These are phyloP conservation scores for Biston betularia DNA, from an alignment of 2,888 invertebrate species.

Conservation along the genomic window DNA sequence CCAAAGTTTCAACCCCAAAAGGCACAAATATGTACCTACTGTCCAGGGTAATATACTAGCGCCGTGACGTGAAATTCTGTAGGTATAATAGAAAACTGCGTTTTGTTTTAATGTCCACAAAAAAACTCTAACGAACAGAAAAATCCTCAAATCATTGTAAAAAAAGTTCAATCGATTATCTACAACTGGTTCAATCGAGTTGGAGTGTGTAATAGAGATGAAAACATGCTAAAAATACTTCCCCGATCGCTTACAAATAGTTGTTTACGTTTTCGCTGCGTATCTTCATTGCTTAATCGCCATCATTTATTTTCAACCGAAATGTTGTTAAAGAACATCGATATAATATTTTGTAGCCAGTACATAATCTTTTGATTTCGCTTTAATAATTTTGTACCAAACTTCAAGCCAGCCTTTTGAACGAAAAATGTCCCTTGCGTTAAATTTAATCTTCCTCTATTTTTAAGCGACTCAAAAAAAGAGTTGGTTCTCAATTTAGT, in stretches of 20 bases:
- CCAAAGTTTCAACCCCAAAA: no score
- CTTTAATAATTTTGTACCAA: not conserved
- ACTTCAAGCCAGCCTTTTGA: not conserved
- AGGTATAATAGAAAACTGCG: no score
- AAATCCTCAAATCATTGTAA: not conserved
- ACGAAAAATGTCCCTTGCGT: no score
- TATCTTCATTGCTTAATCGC: slow-evolving; percentile 33
- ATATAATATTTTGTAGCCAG: slow-evolving; percentile 5
- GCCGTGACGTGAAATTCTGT: no score
- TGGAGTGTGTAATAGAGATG: not conserved
- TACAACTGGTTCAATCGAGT: not conserved
- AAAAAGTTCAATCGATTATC: not conserved
- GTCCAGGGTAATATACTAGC: no score
- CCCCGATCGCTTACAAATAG: slow-evolving; percentile 24
- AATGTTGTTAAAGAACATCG: slow-evolving; percentile 8
- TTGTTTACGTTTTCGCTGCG: slow-evolving; percentile 28
- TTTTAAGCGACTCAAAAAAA: no score
- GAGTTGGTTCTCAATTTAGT: no score
- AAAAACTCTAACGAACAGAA: no score
- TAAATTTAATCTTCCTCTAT: no score
- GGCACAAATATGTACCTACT: no score
- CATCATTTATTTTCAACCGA: slow-evolving; percentile 26
- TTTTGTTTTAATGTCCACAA: no score
- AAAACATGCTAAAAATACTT: slow-evolving; percentile 15
- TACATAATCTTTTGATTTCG: not conserved